These are phyloP conservation scores for Protonibea diacanthus DNA, from an alignment of 2,797 vertebrate species.

Conservation along the genomic window DNA sequence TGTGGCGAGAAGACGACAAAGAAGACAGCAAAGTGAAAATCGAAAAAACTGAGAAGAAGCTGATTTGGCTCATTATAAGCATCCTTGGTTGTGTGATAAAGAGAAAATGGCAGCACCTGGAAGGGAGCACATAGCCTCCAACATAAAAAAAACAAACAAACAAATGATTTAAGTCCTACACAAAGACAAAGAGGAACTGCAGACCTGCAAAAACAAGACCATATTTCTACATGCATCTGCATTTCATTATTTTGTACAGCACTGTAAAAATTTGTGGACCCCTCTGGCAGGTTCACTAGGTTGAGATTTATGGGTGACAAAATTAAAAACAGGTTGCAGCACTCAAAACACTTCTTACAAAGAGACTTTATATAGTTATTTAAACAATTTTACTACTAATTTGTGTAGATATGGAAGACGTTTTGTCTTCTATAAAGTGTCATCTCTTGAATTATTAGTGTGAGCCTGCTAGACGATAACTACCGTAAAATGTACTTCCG, in stretches of 20 bases:
- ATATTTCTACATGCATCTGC: too few species aligned
- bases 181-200: not conserved
- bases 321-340: not conserved
- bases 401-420: not conserved
- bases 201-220: not conserved
- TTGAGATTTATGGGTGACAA: not conserved
- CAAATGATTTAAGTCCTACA: not conserved
- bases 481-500: not conserved
- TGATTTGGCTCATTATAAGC: not conserved
- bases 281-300: not conserved
- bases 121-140: not conserved
- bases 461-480: not conserved
- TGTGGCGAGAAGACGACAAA: not conserved
- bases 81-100: not conserved
- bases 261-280: not conserved
- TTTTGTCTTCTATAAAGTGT: not conserved
- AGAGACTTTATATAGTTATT: not conserved
- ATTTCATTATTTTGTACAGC: not conserved
- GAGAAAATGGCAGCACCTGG: conserved; percentile 19
- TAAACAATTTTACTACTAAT: too few species aligned
- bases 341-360: not conserved
- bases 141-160: not conserved
- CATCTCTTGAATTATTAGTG: not conserved
- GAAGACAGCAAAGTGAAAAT: conserved; percentile 27
- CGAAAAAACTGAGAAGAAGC: conserved; percentile 3